A percentile compares a stretch with the other conserved stretches of the same genome.
Evolutionary conservation across 2,113 vertebrate species (phyloP).

Genomic region (Centropus unirufus): DNA sequence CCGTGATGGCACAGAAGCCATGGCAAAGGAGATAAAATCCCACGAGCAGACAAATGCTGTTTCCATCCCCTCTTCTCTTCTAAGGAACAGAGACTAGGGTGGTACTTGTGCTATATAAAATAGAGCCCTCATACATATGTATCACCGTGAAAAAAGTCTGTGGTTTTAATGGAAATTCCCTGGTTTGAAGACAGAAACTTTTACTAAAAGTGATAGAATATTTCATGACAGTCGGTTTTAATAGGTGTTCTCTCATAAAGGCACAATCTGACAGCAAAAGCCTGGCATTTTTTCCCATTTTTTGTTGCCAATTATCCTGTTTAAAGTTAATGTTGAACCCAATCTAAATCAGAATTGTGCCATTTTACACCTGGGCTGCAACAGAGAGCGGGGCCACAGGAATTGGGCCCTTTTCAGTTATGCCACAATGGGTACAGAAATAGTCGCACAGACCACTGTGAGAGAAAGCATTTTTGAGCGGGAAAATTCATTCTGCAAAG

Average conservation of each 20-base stretch:
- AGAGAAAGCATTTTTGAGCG: neutral
- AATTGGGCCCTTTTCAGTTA: neutral
- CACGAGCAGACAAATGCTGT: neutral
- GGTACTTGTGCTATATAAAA: neutral
- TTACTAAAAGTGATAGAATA: neutral
- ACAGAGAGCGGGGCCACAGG: neutral
- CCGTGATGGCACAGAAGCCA: neutral
- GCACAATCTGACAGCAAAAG: neutral
- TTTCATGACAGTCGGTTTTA: neutral
- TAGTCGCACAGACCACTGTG: neutral
- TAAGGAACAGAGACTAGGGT: neutral
- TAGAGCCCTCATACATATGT: neutral
- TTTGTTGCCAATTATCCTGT: neutral
- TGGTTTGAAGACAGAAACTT: neutral
- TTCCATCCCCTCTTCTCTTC: neutral
- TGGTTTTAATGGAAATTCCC: slow-evolving; percentile 16
- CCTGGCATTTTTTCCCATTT: neutral
- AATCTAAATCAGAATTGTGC: neutral
- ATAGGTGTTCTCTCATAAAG: neutral
- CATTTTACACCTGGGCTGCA: neutral
- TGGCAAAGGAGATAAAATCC: neutral
- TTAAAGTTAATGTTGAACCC: neutral
- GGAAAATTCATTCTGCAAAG: slow-evolving; percentile 24
- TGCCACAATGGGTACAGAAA: rapidly evolving
- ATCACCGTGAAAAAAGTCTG: slow-evolving; percentile 1